A percentile compares a stretch with the other conserved stretches of the same genome.
Conservation (phyloP, 2,113 vertebrate genomes). For the Peromyscus maniculatus region DNA sequence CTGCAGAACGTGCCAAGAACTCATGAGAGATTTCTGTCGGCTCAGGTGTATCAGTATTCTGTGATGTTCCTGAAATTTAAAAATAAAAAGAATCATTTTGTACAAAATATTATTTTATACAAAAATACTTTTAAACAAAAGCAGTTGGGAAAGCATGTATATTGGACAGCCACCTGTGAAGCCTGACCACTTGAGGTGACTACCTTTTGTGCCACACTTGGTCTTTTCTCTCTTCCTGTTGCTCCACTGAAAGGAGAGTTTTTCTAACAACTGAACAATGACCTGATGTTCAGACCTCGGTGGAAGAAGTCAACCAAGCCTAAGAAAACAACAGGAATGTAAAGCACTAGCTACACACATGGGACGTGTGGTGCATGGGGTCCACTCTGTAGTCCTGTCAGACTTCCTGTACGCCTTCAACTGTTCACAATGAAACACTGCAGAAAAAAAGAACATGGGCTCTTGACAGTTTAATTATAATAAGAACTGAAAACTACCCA, state of each 20-base stretch:
- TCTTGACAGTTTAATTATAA: neutral
- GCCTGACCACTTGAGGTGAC: too few relatives aligned
- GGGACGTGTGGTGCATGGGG: accelerated
- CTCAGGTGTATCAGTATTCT: neutral
- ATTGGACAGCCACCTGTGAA: neutral
- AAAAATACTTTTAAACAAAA: neutral
- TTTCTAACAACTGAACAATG: neutral
- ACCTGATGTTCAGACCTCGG: neutral
- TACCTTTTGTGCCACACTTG: accelerated
- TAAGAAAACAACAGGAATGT: neutral
- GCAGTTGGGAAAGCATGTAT: neutral
- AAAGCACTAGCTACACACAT: neutral
- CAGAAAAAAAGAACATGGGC: neutral
- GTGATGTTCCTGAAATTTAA: neutral
- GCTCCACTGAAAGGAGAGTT: neutral
- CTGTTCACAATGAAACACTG: constrained; percentile 10
- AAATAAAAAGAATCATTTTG: neutral
- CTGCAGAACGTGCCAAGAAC: neutral
- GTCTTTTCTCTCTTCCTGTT: neutral
- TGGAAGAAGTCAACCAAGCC: neutral
- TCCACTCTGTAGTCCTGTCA: neutral
- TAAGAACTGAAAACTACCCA: neutral
- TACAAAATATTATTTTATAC: neutral
- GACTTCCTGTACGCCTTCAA: neutral
- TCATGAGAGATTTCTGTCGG: neutral